Evolutionary conservation across 2,888 invertebrate species (phyloP).

Genomic region (Nemurella pictetii): DNA sequence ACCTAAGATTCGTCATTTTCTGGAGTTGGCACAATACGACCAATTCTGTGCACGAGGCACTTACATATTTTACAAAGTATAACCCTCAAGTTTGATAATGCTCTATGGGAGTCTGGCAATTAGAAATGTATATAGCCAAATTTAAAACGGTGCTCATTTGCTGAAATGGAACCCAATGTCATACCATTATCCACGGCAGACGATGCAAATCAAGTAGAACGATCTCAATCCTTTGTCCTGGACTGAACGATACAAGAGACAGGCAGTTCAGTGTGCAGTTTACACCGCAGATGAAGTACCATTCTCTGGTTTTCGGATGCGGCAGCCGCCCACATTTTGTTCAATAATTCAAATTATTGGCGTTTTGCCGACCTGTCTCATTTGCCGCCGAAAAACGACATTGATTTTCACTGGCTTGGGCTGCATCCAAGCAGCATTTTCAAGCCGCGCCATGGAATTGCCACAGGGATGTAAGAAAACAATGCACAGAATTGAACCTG

Average conservation of each 20-base stretch:
- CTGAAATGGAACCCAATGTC: background rate
- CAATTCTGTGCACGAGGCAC: background rate
- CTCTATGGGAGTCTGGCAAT: background rate
- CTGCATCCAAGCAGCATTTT: background rate
- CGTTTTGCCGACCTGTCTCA: background rate
- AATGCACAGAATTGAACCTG: background rate
- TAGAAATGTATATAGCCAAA: background rate
- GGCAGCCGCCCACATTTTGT: background rate
- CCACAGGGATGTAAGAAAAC: background rate
- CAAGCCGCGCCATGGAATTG: background rate
- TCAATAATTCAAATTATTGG: slow-evolving; percentile 6
- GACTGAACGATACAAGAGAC: background rate
- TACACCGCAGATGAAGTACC: background rate
- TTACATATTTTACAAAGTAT: too few relatives aligned
- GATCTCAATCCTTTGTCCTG: background rate
- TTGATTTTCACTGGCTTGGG: background rate
- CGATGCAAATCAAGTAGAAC: background rate
- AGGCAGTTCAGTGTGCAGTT: background rate
- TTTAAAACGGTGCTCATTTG: background rate
- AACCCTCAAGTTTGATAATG: too few relatives aligned
- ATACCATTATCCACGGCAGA: background rate
- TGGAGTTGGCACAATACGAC: background rate
- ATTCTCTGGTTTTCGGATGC: too few relatives aligned
- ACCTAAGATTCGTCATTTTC: too few relatives aligned
- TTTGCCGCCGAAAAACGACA: background rate